Evolutionary conservation across 2,113 vertebrate species (phyloP), one percentile per base, ranked within the genome.

Genomic region (Irena cyanogastra): DNA sequence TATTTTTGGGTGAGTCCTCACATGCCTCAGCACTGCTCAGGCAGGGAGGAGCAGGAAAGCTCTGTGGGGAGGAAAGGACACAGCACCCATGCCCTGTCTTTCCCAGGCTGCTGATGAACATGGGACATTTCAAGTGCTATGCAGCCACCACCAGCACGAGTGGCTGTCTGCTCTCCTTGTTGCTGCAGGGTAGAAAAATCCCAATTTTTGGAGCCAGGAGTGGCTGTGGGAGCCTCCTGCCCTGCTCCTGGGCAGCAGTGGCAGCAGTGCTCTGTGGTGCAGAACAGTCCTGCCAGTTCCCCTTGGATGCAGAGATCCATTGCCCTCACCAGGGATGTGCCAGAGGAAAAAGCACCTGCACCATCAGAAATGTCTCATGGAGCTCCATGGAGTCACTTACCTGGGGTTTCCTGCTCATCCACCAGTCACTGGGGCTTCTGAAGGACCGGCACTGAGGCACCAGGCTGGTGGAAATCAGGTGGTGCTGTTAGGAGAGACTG

Each of bases 291-390:
- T 82, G 69, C 27, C 54, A 49, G 42, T 5, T 64, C 11, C 16
- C 22, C 26, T 61, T 0, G 0, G n/a, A 13, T 3, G 8, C 0
- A 41, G 24, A 1, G 3, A 60, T 2, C 33, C 3, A 0, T 21
- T 50, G 69, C 2, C 65, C 33, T 82, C 70, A 16, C 30, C 75
- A 26, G 44, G 44, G 27, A 16, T 19, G 1, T 8, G 11, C 16
- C 69, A 63, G 64, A 78, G 65, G 65, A 56, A 47, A 8, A 13
- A 68, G 30, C 11, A 2, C 21, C 60, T 47, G 56, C 33, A n/a
- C 8, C 49, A 71, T 1, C 82, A 56, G 61, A 4, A 71, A 19
- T 11, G 17, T 24, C 69, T 49, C 8, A 12, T 24, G 27, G 47
- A 45, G 19, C 7, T 24, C 26, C 5, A 1, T 0, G 35, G 7